Conservation (phyloP, 2,113 vertebrate species). For the Machaerirhynchus nigripectus region DNA sequence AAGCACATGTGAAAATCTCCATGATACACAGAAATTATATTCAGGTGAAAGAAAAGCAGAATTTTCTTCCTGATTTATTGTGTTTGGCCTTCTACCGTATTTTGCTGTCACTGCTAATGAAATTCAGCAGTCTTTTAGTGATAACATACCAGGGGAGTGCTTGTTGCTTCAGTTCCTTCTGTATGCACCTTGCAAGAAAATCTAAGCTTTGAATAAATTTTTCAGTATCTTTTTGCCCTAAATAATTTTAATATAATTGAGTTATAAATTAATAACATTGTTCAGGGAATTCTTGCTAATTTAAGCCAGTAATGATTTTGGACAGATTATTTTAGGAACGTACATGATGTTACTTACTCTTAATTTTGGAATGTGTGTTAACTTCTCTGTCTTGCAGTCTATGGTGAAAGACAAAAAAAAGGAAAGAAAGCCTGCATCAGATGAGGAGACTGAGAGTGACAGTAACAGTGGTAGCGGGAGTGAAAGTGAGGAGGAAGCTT, state of each 20-base stretch:
- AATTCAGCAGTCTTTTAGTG: neutral
- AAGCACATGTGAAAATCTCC: neutral
- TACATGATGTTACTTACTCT: neutral
- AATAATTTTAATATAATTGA: neutral
- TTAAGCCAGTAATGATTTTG: neutral
- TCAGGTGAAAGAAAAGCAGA: neutral
- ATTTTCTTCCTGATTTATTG: neutral
- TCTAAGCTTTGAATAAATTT: neutral
- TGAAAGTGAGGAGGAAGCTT: neutral
- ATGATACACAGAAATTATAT: neutral
- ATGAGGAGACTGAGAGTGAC: neutral
- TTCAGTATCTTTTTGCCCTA: neutral
- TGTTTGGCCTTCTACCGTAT: neutral
- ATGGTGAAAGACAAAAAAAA: conserved; percentile 54
- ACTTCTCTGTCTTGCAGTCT: neutral
- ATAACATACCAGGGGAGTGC: neutral
- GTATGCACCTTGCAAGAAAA: neutral
- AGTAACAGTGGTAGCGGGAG: neutral
- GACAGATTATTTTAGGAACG: neutral
- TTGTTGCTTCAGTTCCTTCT: neutral
- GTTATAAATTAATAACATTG: neutral
- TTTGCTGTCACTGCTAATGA: neutral
- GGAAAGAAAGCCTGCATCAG: neutral
- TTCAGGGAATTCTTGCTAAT: neutral
- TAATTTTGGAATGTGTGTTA: neutral